These are phyloP conservation scores for Syngnathus floridae DNA, from an alignment of 2,113 vertebrate species.

Conservation along the genomic window DNA sequence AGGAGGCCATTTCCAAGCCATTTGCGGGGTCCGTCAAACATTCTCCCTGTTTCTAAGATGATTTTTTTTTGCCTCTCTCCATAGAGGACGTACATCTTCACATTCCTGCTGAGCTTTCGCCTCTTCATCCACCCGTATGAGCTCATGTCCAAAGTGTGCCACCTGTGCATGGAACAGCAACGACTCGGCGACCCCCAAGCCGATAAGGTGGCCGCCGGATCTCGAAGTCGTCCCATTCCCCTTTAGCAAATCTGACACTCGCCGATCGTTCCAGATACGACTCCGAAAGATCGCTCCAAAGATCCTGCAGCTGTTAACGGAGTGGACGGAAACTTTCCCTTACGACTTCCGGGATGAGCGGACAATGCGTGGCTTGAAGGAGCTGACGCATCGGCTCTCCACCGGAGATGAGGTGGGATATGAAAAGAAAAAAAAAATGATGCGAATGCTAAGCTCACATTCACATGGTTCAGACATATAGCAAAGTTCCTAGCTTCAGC, in stretches of 20 bases:
- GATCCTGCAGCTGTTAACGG: constrained; percentile 83
- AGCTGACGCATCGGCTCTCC: constrained; percentile 79
- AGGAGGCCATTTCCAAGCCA: background rate
- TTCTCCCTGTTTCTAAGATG: background rate
- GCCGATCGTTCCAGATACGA: constrained; percentile 62
- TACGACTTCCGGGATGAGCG: constrained; percentile 90
- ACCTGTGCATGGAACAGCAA: constrained; percentile 82
- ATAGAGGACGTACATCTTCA: constrained; percentile 92
- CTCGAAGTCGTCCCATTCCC: background rate
- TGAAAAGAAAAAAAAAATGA: background rate
- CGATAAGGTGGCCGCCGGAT: constrained; percentile 75
- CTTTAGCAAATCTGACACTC: background rate
- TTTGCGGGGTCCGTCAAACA: background rate
- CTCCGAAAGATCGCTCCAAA: constrained; percentile 83
- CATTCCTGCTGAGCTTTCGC: constrained; percentile 90
- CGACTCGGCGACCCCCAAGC: constrained; percentile 71
- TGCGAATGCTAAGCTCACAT: background rate
- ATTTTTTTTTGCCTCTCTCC: background rate
- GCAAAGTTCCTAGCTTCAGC: background rate
- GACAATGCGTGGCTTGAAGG: constrained; percentile 89
- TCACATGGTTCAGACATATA: background rate
- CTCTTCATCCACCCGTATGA: constrained; percentile 86
- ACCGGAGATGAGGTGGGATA: constrained; percentile 80
- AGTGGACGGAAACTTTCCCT: constrained; percentile 91
- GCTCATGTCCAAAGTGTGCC: constrained; percentile 86